Conservation (phyloP, 1,140 invertebrate genomes). For the Danaus plexippus region DNA sequence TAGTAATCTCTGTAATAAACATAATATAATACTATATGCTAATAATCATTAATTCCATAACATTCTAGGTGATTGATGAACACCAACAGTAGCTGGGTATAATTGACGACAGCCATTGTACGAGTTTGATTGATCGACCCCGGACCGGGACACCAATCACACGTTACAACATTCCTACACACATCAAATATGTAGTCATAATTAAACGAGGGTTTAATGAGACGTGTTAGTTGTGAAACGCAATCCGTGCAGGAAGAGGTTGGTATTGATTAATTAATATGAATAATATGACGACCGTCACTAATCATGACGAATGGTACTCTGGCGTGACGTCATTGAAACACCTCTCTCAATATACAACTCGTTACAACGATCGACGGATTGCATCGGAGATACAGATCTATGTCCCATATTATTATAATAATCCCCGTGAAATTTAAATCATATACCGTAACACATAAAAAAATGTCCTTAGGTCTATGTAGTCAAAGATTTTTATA, state of each 20-base stretch:
- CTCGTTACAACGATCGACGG: no score
- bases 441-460: no score
- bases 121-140: slow-evolving; percentile 42
- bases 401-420: no score
- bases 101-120: slow-evolving; percentile 50
- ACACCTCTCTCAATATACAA: no score
- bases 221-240: slow-evolving; percentile 21
- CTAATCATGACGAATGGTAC: slow-evolving; percentile 8
- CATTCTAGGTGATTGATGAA: slow-evolving; percentile 51
- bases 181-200: slow-evolving; percentile 36
- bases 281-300: slow-evolving; percentile 6
- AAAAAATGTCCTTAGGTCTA: neutral
- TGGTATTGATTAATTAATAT: slow-evolving; percentile 9
- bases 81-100: slow-evolving; percentile 49
- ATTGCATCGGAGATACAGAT: no score
- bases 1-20: no score
- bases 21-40: slow-evolving; percentile 45
- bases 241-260: slow-evolving; percentile 7
- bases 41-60: slow-evolving; percentile 62
- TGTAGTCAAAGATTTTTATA: no score
- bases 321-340: neutral
- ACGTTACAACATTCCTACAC: slow-evolving; percentile 32
- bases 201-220: slow-evolving; percentile 53
- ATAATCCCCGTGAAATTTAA: no score
- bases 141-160: slow-evolving; percentile 22